Conservation (phyloP, 2,888 invertebrate genomes). For the Germaria angustata region DNA sequence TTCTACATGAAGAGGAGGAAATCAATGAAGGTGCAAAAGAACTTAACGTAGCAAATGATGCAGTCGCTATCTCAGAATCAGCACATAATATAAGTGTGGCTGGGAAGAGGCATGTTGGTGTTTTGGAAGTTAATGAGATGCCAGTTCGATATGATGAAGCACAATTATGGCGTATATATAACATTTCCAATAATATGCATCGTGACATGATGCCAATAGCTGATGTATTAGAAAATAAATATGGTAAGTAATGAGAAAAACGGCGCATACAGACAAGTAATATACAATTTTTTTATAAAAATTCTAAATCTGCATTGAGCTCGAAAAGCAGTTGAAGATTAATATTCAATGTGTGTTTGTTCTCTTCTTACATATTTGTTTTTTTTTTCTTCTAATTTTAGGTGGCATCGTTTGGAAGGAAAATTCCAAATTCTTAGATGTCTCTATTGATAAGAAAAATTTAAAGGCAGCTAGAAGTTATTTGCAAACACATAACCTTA, state of each 20-base stretch:
- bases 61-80: neutral
- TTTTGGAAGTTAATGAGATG: constrained; percentile 71
- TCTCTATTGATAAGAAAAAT: constrained; percentile 84
- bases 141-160: constrained; percentile 76
- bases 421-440: constrained; percentile 82
- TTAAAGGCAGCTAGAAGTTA: constrained; percentile 83
- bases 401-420: constrained; percentile 79
- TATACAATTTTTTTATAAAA: too few relatives aligned
- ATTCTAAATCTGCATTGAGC: too few relatives aligned
- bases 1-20: constrained; percentile 68
- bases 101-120: neutral
- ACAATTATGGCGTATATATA: constrained; percentile 77
- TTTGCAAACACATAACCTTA: constrained; percentile 83
- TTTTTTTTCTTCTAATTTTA: constrained; percentile 44
- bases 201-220: constrained; percentile 70
- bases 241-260: constrained; percentile 68
- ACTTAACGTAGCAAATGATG: constrained; percentile 1
- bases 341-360: too few relatives aligned
- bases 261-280: neutral
- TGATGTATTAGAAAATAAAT: constrained; percentile 74
- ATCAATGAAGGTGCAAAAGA: constrained; percentile 51
- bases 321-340: too few relatives aligned
- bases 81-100: neutral
- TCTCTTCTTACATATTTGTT: too few relatives aligned
- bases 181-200: constrained; percentile 73